phyloP scores from a whole-genome alignment of 1,140 invertebrate genomes.

The Papilio aristodemus region DNA sequence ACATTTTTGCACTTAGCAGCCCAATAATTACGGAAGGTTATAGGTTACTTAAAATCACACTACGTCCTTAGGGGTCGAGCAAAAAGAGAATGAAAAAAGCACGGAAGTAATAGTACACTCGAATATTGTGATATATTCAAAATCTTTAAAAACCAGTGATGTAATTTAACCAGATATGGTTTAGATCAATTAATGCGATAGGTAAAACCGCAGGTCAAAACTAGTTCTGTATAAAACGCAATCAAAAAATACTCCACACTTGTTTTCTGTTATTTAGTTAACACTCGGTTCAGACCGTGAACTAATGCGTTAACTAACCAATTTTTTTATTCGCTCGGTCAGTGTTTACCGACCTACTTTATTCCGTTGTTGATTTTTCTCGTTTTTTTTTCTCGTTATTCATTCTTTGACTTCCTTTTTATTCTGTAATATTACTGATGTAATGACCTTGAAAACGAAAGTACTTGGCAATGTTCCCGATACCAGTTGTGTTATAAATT shows the following conservation, averaged over 20 bases:
- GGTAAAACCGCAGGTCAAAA: neutral
- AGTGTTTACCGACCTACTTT: constrained; percentile 35
- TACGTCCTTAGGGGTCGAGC: no score
- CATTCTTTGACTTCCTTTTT: constrained; percentile 37
- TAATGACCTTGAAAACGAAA: constrained; percentile 37
- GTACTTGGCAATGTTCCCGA: constrained; percentile 33
- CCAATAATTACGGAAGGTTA: no score
- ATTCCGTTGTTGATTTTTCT: constrained; percentile 30
- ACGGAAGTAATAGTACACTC: no score
- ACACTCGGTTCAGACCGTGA: constrained; percentile 34
- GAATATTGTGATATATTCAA: no score
- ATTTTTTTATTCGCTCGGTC: constrained; percentile 35
- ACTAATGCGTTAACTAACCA: constrained; percentile 22
- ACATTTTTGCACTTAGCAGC: no score
- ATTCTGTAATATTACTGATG: constrained; percentile 32
- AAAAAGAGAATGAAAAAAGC: no score
- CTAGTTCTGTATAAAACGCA: neutral
- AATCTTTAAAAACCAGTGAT: no score
- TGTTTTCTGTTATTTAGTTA: constrained; percentile 45
- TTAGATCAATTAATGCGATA: no score
- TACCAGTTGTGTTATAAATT: neutral
- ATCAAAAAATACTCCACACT: neutral
- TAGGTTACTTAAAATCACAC: no score
- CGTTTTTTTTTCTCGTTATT: constrained; percentile 34
- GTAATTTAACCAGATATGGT: no score